phyloP scores from a whole-genome alignment of 2,888 invertebrate genomes.

The Spodoptera picta region DNA sequence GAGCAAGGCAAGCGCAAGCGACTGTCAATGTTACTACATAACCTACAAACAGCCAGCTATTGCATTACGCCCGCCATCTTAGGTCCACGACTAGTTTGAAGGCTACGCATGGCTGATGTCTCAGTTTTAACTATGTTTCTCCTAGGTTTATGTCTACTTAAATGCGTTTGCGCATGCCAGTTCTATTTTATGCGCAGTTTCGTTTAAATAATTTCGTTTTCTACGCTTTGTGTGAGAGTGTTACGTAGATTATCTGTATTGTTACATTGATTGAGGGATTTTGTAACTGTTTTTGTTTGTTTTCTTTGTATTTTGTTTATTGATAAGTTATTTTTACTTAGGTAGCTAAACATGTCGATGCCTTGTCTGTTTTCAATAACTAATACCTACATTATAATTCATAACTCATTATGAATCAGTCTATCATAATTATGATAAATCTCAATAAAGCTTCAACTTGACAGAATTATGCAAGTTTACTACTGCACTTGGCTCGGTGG shows the following conservation, averaged over 20 bases:
- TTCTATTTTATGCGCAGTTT: slow-evolving; percentile 16
- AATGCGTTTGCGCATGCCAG: slow-evolving; percentile 11
- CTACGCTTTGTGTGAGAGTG: not conserved
- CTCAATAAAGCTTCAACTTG: slow-evolving; percentile 6
- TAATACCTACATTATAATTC: too few species aligned
- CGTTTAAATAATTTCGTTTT: not conserved
- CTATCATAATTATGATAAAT: not conserved
- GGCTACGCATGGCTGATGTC: slow-evolving; percentile 63
- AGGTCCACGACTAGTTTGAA: slow-evolving; percentile 67
- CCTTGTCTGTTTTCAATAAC: too few species aligned
- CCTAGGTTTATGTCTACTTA: slow-evolving; percentile 33
- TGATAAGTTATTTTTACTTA: too few species aligned
- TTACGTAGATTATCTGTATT: too few species aligned
- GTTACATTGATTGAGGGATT: too few species aligned
- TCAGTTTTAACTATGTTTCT: slow-evolving; percentile 49
- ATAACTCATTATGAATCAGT: too few species aligned
- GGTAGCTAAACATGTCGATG: too few species aligned
- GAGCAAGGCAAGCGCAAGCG: slow-evolving; percentile 76
- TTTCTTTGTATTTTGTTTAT: too few species aligned
- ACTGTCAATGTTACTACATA: slow-evolving; percentile 85
- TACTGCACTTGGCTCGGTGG: slow-evolving; percentile 42
- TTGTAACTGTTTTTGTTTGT: too few species aligned
- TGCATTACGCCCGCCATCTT: slow-evolving; percentile 71
- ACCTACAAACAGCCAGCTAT: slow-evolving; percentile 69
- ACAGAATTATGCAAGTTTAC: slow-evolving; percentile 48